Percentiles rank a stretch among this genome's conserved stretches.
These are phyloP conservation scores for Anhinga rufa DNA, from an alignment of 2,113 vertebrate genomes.

Conservation along the genomic window DNA sequence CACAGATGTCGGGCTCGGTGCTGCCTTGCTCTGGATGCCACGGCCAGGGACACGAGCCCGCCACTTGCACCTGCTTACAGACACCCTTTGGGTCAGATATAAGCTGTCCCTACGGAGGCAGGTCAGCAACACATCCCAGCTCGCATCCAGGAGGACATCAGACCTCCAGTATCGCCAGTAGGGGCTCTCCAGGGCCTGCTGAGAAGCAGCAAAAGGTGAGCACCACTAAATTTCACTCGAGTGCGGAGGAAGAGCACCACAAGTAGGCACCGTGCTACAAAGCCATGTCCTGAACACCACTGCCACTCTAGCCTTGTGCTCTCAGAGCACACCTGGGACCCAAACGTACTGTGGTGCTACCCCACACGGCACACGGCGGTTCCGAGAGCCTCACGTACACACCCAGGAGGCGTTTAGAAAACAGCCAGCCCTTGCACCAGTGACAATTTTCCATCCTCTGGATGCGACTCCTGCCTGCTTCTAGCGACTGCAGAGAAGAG, in stretches of 20 bases:
- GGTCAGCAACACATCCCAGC: not conserved
- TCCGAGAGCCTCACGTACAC: fast-evolving
- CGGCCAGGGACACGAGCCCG: fast-evolving
- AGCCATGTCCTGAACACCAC: not conserved
- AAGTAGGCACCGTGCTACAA: not conserved
- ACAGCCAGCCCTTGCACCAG: not conserved
- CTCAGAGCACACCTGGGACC: not conserved
- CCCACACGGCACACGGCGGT: fast-evolving
- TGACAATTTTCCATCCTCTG: not conserved
- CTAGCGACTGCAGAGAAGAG: too few relatives aligned
- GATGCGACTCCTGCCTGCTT: not conserved
- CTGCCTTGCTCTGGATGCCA: not conserved
- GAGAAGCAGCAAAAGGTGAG: not conserved
- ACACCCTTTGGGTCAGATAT: not conserved
- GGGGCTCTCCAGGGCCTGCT: not conserved
- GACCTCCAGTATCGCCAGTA: fast-evolving
- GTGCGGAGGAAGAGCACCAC: fast-evolving
- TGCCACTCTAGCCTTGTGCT: not conserved
- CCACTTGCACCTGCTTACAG: not conserved
- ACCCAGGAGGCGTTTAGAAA: too few relatives aligned
- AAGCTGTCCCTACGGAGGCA: not conserved
- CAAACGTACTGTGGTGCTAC: fast-evolving
- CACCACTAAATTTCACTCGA: fast-evolving
- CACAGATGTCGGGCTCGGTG: not conserved
- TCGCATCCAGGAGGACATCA: not conserved